A percentile compares a stretch with the other conserved stretches of the same genome.
Conservation (phyloP, 2,113 vertebrate genomes). For the Equus quagga region DNA sequence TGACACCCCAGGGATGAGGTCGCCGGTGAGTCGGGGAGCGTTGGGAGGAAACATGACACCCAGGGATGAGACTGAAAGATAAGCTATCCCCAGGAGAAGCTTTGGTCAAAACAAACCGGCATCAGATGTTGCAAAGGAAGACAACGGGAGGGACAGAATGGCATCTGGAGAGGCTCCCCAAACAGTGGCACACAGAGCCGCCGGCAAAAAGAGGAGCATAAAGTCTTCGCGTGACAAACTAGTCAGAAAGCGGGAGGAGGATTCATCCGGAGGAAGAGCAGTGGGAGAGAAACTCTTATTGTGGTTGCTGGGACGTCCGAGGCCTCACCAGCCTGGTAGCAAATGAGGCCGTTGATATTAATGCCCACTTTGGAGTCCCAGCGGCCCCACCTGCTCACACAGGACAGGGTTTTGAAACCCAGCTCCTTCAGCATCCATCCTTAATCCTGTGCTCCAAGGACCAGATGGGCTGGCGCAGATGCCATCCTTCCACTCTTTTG, state of each 20-base stretch:
- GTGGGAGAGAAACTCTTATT: background rate
- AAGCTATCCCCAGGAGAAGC: conserved; percentile 8
- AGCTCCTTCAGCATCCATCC: background rate
- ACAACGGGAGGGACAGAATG: accelerated
- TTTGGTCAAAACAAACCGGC: background rate
- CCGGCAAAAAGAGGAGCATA: background rate
- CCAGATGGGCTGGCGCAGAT: background rate
- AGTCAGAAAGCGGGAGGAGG: background rate
- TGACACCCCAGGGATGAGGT: background rate
- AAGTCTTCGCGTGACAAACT: accelerated
- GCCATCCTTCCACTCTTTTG: background rate
- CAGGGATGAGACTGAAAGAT: background rate
- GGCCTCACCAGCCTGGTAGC: background rate
- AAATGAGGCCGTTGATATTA: background rate
- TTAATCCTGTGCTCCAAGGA: background rate
- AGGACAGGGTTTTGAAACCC: background rate
- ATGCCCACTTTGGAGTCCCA: background rate
- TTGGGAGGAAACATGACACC: conserved; percentile 56
- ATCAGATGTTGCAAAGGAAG: background rate
- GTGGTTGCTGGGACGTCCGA: accelerated
- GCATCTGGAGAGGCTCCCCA: background rate
- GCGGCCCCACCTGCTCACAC: background rate
- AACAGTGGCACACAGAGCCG: accelerated
- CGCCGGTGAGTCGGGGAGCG: background rate
- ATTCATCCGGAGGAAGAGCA: background rate